These are phyloP conservation scores for Probosciger aterrimus DNA, from an alignment of 2,113 vertebrate species.

Conservation along the genomic window DNA sequence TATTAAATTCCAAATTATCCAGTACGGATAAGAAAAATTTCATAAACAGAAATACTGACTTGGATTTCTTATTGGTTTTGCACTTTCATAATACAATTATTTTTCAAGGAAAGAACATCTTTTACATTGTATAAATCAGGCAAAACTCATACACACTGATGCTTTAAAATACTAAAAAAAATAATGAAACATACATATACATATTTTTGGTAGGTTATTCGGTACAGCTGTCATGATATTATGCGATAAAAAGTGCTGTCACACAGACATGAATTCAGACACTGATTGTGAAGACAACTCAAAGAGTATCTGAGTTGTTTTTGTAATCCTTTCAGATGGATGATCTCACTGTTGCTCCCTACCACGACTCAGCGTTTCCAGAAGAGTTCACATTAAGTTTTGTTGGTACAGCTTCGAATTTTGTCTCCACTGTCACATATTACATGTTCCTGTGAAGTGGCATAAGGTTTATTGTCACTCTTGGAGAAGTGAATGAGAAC, in stretches of 20 bases:
- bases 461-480: neutral
- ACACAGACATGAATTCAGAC: neutral
- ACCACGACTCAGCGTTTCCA: neutral
- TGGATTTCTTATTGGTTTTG: neutral
- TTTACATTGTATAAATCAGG: neutral
- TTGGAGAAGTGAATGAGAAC: neutral
- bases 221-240: neutral
- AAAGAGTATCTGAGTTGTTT: neutral
- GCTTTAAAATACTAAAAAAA: neutral
- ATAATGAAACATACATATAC: neutral
- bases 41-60: neutral
- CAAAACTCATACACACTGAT: neutral
- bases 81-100: neutral
- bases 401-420: neutral
- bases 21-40: neutral
- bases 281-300: neutral
- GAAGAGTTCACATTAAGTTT: neutral
- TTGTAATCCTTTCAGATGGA: neutral
- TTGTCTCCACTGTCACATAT: neutral
- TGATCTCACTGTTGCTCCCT: neutral
- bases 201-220: neutral
- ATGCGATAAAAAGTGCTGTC: neutral
- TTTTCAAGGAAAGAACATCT: neutral
- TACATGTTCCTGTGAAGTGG: neutral
- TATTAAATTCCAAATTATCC: neutral